Evolutionary conservation across 2,113 vertebrate species (phyloP).

Genomic region (Hemiprocne comata): DNA sequence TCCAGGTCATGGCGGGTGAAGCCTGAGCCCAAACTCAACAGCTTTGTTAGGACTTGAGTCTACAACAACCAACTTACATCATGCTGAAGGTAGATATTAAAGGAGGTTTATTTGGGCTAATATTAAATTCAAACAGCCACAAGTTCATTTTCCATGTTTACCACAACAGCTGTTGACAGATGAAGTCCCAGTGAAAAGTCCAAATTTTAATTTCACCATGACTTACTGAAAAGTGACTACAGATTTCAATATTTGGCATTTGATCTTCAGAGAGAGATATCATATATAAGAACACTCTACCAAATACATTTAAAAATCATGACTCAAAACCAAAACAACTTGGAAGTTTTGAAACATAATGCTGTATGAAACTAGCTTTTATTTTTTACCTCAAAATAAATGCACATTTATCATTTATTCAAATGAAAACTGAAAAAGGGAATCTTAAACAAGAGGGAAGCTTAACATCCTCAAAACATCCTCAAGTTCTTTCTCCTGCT

Average conservation of each 20-base stretch:
- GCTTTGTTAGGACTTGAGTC: not conserved
- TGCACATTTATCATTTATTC: constrained; percentile 70
- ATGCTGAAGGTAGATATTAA: constrained; percentile 17
- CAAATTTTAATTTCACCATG: constrained; percentile 8
- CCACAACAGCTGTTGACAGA: constrained; percentile 27
- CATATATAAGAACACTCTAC: constrained; percentile 18
- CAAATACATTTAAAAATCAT: not conserved
- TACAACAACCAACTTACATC: constrained; percentile 64
- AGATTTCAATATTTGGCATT: constrained; percentile 6
- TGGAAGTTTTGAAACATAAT: constrained; percentile 57
- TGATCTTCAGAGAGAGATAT: not conserved
- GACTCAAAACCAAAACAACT: constrained; percentile 18
- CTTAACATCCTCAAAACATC: not conserved
- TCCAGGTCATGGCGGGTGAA: not conserved
- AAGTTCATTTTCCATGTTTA: constrained; percentile 44
- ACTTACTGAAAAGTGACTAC: constrained; percentile 21
- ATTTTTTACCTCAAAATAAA: constrained; percentile 84
- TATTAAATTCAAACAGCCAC: constrained; percentile 57
- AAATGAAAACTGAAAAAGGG: constrained; percentile 62
- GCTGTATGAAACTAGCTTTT: constrained; percentile 82
- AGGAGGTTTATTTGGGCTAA: constrained; percentile 58
- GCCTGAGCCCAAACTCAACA: not conserved
- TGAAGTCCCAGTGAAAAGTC: constrained; percentile 19
- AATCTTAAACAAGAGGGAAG: constrained; percentile 21
- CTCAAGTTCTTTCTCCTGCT: constrained; percentile 3